A percentile compares a stretch with the other conserved stretches of the same genome.
These are phyloP conservation scores for Drosophila arawakana DNA, from an alignment of 1,140 invertebrate genomes.

Conservation along the genomic window DNA sequence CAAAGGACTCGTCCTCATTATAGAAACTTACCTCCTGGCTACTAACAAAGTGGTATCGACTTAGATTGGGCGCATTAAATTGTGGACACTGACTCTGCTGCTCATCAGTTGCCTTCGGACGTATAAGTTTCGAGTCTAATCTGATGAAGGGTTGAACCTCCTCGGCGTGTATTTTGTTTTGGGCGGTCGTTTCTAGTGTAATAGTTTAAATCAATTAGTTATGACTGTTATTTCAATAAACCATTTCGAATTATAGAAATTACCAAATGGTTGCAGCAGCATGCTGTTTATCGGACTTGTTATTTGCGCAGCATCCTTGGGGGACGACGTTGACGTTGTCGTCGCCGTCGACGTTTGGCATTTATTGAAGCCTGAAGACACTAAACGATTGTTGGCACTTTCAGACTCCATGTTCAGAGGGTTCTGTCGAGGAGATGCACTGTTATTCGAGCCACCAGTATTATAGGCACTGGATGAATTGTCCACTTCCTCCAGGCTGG, in stretches of 20 bases:
- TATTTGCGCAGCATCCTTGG: slow-evolving; percentile 27
- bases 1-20: too few species aligned
- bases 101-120: slow-evolving; percentile 45
- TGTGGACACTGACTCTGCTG: slow-evolving; percentile 57
- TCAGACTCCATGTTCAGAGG: slow-evolving; percentile 34
- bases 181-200: neutral
- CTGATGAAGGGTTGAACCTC: neutral
- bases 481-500: slow-evolving; percentile 86
- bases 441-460: slow-evolving; percentile 90
- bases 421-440: slow-evolving; percentile 86
- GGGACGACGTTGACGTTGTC: neutral
- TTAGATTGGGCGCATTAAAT: slow-evolving; percentile 86
- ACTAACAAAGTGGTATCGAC: slow-evolving; percentile 87
- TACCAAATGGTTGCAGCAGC: slow-evolving; percentile 60
- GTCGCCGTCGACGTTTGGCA: neutral
- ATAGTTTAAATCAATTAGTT: neutral
- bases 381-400: slow-evolving; percentile 1
- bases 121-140: slow-evolving; percentile 35
- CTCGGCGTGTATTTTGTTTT: neutral
- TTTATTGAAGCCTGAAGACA: neutral
- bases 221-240: neutral
- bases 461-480: slow-evolving; percentile 91
- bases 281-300: slow-evolving; percentile 46
- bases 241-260: neutral
- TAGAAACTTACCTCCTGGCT: slow-evolving; percentile 85